Base-by-base conservation (phyloP, 2,888 invertebrate genomes). In the Cosmorhoe ocellata region DNA sequence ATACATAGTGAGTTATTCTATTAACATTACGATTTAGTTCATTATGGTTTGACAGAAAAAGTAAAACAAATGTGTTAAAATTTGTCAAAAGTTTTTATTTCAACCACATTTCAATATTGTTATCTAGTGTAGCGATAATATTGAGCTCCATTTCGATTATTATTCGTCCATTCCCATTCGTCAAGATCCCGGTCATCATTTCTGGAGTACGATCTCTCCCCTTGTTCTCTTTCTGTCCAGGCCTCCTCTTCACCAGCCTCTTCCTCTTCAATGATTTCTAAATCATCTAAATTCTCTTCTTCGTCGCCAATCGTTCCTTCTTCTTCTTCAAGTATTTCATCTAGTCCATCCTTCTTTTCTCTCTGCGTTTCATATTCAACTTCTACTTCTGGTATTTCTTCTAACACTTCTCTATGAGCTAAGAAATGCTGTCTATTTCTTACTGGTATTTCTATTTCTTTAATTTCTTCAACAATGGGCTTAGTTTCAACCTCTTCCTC, bases 161-260 rank as follows among this genome's bases (percentile, higher is more conserved):
- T 76, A 28, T 70, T 62, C 1, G 79, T 89, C 81, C 82, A 84
- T 57, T 91, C 89, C 92, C 92, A 92, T 63, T 91, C 89, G 27
- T 91, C 88, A 7, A 87, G 68, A 44, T 88, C 84, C 9, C 73
- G 76, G 26, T 90, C 84, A 28, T 79, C 76, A 22, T 78, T 76
- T 41, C 77, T 70, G 1, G 76, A 70, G 38, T 69, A 63, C 1
- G 76, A 60, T 59, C 81, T 71, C 10, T 73, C 53, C 40, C 71
- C 69, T 28, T 76, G 74, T 56, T 78, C 71, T 66, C 84, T 76
- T 28, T 79, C 80, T 28, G 65, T 65, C 84, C 80, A 86, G 31
- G 75, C 71, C 18, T 82, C 82, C 26, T 82, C 81, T 58, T 85
- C 84, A 0, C 81, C 87, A 0, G 78, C 84, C 51, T 80, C 76